Conservation (phyloP, 2,888 invertebrate genomes). For the Torymus texanus region DNA sequence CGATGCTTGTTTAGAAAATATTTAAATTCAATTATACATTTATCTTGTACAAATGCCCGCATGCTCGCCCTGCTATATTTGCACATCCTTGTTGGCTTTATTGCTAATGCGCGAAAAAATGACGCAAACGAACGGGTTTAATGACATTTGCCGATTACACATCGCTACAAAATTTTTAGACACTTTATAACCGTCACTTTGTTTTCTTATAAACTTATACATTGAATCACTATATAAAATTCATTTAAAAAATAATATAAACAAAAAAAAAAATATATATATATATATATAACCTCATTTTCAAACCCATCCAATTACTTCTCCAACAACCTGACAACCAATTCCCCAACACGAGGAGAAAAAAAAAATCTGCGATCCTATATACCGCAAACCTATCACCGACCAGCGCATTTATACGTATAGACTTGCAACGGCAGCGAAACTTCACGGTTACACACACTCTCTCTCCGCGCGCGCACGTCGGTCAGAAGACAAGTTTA, state of each 20-base stretch:
- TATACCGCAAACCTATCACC: constrained; percentile 30
- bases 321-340: too few relatives aligned
- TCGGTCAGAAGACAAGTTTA: constrained; percentile 46
- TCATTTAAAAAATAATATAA: too few relatives aligned
- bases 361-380: too few relatives aligned
- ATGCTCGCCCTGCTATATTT: neutral
- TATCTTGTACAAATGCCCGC: neutral
- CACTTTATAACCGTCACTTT: too few relatives aligned
- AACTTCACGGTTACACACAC: constrained; percentile 43
- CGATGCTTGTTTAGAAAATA: constrained; percentile 19
- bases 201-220: too few relatives aligned
- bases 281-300: too few relatives aligned
- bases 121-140: neutral
- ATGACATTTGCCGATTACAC: neutral
- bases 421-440: constrained; percentile 27
- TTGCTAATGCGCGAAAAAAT: neutral
- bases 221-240: too few relatives aligned
- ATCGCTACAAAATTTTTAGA: neutral
- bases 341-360: too few relatives aligned
- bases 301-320: too few relatives aligned
- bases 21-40: constrained; percentile 23
- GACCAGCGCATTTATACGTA: constrained; percentile 4
- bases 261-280: too few relatives aligned
- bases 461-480: constrained; percentile 18
- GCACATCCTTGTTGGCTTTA: neutral